These are phyloP conservation scores for Antheraea yamamai DNA, from an alignment of 2,888 invertebrate genomes.

Conservation along the genomic window DNA sequence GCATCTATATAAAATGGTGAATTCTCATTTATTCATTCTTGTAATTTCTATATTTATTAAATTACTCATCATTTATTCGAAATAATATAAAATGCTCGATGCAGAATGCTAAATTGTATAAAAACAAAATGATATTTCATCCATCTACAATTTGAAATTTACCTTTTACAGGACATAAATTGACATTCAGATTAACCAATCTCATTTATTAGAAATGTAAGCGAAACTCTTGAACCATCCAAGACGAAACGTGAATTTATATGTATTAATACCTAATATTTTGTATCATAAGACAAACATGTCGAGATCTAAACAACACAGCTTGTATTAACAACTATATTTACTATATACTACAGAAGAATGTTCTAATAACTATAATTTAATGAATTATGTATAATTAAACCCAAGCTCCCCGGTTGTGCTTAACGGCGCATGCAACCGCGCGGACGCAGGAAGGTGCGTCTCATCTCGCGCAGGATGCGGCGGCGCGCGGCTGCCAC, in stretches of 20 bases:
- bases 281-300: neutral
- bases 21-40: no score
- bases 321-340: neutral
- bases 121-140: no score
- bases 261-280: neutral
- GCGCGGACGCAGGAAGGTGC: constrained; percentile 75
- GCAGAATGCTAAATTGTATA: no score
- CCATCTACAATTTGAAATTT: no score
- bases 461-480: constrained; percentile 81
- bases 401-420: constrained; percentile 57
- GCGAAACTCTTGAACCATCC: neutral
- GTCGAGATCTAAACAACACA: neutral
- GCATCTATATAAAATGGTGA: no score
- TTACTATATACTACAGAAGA: neutral
- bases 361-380: neutral
- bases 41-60: no score
- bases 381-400: neutral
- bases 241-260: neutral
- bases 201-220: neutral
- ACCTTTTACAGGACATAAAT: no score
- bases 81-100: no score
- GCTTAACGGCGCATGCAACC: constrained; percentile 80
- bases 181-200: no score
- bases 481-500: constrained; percentile 54
- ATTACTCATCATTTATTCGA: no score